Percentiles rank a stretch among this genome's conserved stretches.
Conservation (phyloP, 2,888 invertebrate genomes). For the Agrotis ipsilon region DNA sequence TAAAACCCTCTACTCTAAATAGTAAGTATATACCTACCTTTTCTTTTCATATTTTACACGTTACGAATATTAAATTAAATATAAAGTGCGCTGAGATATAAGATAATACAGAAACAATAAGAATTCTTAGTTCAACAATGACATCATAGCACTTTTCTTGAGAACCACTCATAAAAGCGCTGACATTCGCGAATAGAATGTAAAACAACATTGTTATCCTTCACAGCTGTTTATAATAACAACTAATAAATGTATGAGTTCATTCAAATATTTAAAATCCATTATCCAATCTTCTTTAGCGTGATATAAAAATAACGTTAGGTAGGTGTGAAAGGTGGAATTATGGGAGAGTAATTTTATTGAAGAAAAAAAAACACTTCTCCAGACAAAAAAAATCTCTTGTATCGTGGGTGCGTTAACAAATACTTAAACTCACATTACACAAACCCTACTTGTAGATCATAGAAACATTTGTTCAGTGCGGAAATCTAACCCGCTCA, state of each 20-base stretch:
- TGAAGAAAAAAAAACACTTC: too few species aligned
- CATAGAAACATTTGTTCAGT: too few species aligned
- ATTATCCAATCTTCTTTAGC: conserved; percentile 14
- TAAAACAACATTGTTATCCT: conserved; percentile 42
- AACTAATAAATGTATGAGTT: background rate
- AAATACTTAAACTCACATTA: too few species aligned
- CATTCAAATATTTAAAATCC: conserved; percentile 17
- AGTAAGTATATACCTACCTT: background rate
- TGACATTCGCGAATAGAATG: conserved; percentile 37
- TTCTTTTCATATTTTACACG: background rate
- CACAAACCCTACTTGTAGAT: too few species aligned
- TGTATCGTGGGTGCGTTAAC: too few species aligned
- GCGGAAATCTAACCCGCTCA: too few species aligned
- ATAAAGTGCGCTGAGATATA: background rate
- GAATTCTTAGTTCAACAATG: conserved; percentile 34
- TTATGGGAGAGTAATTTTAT: background rate
- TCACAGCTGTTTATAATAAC: conserved; percentile 33
- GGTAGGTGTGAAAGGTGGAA: background rate
- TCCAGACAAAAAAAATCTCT: too few species aligned
- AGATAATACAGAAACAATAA: conserved; percentile 14
- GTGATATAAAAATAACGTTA: background rate
- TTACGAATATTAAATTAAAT: background rate
- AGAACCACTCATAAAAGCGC: conserved; percentile 8
- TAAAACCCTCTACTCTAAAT: background rate
- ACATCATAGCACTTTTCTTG: conserved; percentile 44